phyloP scores from a whole-genome alignment of 2,113 vertebrate species.

The Canis aureus region DNA sequence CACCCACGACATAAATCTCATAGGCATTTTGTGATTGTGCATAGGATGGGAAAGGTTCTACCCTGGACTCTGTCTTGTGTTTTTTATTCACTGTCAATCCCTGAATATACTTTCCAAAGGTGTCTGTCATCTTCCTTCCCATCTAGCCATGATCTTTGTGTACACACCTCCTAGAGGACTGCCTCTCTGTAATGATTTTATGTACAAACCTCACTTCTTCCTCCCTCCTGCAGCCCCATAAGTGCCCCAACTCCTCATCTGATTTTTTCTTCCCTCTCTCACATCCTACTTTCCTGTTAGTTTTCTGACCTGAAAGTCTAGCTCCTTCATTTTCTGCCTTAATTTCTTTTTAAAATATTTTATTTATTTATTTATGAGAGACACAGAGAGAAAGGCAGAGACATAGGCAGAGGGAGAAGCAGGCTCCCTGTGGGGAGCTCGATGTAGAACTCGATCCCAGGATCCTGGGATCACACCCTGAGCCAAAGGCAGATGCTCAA shows the following conservation, averaged over 20 bases:
- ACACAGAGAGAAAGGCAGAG: no score
- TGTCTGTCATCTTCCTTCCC: background rate
- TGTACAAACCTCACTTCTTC: background rate
- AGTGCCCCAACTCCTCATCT: background rate
- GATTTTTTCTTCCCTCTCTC: background rate
- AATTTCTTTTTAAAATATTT: background rate
- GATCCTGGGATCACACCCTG: no score
- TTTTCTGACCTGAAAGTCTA: background rate
- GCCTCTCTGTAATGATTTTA: background rate
- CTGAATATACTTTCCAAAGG: background rate
- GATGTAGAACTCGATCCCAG: no score
- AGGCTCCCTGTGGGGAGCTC: no score
- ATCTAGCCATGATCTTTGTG: background rate
- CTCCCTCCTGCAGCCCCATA: background rate
- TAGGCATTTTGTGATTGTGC: no score
- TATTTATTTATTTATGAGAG: no score
- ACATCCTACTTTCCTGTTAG: background rate
- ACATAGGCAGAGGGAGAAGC: no score
- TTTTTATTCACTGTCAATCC: background rate
- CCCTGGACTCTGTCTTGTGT: background rate
- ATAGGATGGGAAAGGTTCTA: background rate
- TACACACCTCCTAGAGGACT: background rate
- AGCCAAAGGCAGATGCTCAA: no score
- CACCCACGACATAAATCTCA: no score
- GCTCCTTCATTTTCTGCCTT: background rate